Base-by-base conservation (phyloP, 1,140 invertebrate species). In the Lethrus apterus region DNA sequence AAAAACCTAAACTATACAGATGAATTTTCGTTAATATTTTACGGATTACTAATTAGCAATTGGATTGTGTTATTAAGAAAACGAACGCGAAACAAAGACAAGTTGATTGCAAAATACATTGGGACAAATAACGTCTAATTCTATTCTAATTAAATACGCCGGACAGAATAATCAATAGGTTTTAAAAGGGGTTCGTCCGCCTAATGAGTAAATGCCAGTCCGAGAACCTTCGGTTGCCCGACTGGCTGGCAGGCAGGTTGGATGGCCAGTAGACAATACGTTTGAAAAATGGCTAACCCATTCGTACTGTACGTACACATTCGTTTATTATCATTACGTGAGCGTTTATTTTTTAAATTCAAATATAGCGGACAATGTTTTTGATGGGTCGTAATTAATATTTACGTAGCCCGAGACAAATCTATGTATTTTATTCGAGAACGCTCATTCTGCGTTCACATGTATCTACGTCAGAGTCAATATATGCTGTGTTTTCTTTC, bases 101-200 rank as follows among this genome's bases (percentile, higher is more conserved):
- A n/a, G 23, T 26, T 7, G 48, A 31, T 52, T 56, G 54, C 54
- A 58, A 58, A 54, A 56, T 58, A 54, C 56, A 54, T 48, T 53
- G 54, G 58, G 51, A 57, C 56, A 58, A 53, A 60, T 58, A 58
- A 49, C 55, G 51, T 60, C 56, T 60, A 60, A 58, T 58, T 58
- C 58, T 55, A 47, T 51, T 55, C 58, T 60, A 60, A 60, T 60
- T 58, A 58, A 60, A 58, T 58, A 57, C 54, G 56, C 36, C 34
- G 45, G 55, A 55, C 54, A 52, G 53, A 48, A 54, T 50, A 60
- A 60, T 59, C 57, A 48, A 59, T 59, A 48, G 43, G 46, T 32
- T 43, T 30, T 44, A 51, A 48, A 53, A 47, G 48, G 54, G 48
- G 26, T 38, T 17, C 21, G 31, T 26, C 40, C 40, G 40, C 17